phyloP scores from a whole-genome alignment of 1,140 invertebrate species.

The Branchinecta lynchi region DNA sequence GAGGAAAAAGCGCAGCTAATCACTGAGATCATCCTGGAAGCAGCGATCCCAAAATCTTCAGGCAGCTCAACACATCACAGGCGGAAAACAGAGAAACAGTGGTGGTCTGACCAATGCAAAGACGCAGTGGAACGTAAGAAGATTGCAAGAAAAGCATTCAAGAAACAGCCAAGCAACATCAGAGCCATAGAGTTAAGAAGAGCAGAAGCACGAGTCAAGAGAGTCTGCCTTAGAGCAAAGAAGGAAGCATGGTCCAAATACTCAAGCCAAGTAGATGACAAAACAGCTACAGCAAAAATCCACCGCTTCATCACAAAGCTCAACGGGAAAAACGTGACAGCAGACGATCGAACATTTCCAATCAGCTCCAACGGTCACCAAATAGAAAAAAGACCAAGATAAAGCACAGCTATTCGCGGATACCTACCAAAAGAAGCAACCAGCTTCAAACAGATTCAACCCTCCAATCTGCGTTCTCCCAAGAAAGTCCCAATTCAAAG shows the following conservation, averaged over 20 bases:
- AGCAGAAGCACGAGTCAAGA: neutral
- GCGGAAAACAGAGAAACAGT: neutral
- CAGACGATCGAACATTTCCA: neutral
- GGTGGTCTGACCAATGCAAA: neutral
- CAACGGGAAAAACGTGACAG: neutral
- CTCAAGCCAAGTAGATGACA: neutral
- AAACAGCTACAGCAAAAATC: neutral
- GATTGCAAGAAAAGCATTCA: neutral
- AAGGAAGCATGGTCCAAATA: neutral
- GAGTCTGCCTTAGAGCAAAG: neutral
- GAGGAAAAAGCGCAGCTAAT: neutral
- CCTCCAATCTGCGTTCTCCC: neutral
- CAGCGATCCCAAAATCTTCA: neutral
- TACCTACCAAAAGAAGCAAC: neutral
- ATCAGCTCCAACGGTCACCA: neutral
- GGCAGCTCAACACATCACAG: neutral
- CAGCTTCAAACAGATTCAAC: neutral
- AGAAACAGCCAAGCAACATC: neutral
- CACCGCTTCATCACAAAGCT: neutral
- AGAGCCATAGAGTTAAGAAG: neutral
- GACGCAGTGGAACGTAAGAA: neutral
- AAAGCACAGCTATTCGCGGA: neutral
- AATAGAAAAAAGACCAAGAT: neutral
- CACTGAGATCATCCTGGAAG: neutral
- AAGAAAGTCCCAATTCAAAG: neutral